phyloP scores from a whole-genome alignment of 2,113 vertebrate species.

The Alaudala cheleensis region DNA sequence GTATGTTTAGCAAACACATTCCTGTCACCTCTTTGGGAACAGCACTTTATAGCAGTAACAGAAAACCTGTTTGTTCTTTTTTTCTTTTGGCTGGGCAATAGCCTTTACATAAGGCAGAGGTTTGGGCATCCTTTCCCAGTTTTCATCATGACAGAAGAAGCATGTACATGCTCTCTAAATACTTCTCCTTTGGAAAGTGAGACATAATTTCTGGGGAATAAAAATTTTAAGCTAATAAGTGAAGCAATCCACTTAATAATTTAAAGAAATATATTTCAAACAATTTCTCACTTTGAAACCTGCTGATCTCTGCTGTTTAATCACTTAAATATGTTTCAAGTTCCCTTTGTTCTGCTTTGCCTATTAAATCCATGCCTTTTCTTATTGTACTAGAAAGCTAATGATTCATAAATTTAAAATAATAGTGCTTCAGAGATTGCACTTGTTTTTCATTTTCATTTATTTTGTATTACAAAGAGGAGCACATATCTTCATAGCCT shows the following conservation, averaged over 20 bases:
- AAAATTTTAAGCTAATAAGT: neutral
- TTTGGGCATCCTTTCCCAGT: neutral
- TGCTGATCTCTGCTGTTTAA: neutral
- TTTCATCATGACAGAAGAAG: neutral
- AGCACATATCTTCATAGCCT: neutral
- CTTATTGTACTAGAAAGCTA: neutral
- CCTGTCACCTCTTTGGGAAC: neutral
- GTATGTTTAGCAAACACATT: neutral
- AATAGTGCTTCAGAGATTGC: neutral
- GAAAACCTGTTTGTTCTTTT: neutral
- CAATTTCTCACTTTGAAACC: neutral
- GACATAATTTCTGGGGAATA: neutral
- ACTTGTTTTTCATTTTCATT: neutral
- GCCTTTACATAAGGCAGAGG: neutral
- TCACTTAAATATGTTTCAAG: neutral
- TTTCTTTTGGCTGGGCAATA: neutral
- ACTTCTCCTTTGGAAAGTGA: neutral
- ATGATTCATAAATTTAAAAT: neutral
- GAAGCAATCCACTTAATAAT: neutral
- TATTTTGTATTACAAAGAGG: neutral
- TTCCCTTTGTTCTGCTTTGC: neutral
- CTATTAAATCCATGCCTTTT: neutral
- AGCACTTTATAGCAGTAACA: neutral
- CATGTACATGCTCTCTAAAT: neutral
- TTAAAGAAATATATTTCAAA: neutral